phyloP scores from a whole-genome alignment of 2,113 vertebrate genomes.

The Furnarius figulus region DNA sequence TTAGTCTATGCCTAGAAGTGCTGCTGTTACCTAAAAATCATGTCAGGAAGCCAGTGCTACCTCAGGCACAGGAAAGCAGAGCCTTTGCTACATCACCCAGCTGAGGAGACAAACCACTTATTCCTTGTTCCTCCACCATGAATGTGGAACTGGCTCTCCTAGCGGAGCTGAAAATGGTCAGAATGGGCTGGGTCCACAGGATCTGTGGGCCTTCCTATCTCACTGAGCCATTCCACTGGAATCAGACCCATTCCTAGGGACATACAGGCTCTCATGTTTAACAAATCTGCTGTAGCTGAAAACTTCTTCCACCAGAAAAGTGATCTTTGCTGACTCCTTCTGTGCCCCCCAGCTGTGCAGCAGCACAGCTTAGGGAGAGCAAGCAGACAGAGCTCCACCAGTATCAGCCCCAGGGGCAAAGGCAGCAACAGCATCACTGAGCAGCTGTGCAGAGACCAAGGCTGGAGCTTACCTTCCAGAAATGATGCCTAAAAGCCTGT shows the following conservation, averaged over 20 bases:
- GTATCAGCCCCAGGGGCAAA: neutral
- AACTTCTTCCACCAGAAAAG: neutral
- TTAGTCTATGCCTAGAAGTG: neutral
- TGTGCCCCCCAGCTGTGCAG: neutral
- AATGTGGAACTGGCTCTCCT: neutral
- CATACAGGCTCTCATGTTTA: neutral
- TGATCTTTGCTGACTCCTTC: neutral
- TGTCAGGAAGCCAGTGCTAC: neutral
- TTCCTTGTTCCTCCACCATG: neutral
- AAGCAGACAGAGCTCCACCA: neutral
- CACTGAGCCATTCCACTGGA: neutral
- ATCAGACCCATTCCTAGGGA: neutral
- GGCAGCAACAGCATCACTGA: neutral
- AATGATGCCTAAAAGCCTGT: neutral
- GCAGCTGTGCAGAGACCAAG: neutral
- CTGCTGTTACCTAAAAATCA: neutral
- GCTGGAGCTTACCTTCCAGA: neutral
- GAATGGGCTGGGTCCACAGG: neutral
- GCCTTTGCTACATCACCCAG: neutral
- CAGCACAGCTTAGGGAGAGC: neutral
- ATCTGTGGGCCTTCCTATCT: neutral
- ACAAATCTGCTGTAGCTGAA: neutral
- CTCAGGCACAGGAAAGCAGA: neutral
- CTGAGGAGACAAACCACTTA: neutral
- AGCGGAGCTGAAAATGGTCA: neutral